A percentile compares a stretch with the other conserved stretches of the same genome.
Evolutionary conservation across 2,888 invertebrate genomes (phyloP).

Genomic region (Ophonus ardosiacus): DNA sequence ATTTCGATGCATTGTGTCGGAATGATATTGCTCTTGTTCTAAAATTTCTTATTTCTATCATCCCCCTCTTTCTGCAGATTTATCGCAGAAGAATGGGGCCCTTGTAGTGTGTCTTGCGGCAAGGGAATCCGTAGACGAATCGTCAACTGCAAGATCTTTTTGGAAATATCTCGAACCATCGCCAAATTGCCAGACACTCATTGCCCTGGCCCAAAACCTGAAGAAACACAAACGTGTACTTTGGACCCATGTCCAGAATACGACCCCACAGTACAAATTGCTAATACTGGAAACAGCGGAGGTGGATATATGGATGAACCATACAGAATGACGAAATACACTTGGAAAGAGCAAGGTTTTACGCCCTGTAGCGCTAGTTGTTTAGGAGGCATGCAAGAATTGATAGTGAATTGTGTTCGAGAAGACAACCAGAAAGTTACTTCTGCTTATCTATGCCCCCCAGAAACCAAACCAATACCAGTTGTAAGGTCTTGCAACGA

Average conservation of each 20-base stretch:
- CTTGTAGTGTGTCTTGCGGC: constrained; percentile 95
- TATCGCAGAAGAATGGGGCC: constrained; percentile 94
- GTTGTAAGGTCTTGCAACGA: constrained; percentile 95
- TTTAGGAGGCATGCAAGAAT: constrained; percentile 91
- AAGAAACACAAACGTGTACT: constrained; percentile 88
- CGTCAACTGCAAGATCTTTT: constrained; percentile 96
- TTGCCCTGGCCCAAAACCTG: constrained; percentile 91
- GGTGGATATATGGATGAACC: constrained; percentile 73
- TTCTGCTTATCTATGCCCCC: constrained; percentile 91
- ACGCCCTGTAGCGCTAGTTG: constrained; percentile 97
- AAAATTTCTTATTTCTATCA: background rate
- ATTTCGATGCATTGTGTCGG: constrained; percentile 50
- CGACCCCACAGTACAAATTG: constrained; percentile 8
- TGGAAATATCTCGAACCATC: constrained; percentile 93
- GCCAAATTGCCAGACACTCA: constrained; percentile 92
- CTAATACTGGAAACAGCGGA: constrained; percentile 6
- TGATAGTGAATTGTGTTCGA: constrained; percentile 92
- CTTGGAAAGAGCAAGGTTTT: constrained; percentile 93
- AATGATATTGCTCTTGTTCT: constrained; percentile 42
- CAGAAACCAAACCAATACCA: constrained; percentile 92
- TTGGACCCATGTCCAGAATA: constrained; percentile 83
- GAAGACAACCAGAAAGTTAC: constrained; percentile 92
- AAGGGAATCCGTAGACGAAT: constrained; percentile 91
- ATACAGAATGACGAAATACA: constrained; percentile 80
- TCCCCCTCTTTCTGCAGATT: constrained; percentile 80